Conservation (phyloP, 2,797 vertebrate species). For the Spinibarbus caldwelli region DNA sequence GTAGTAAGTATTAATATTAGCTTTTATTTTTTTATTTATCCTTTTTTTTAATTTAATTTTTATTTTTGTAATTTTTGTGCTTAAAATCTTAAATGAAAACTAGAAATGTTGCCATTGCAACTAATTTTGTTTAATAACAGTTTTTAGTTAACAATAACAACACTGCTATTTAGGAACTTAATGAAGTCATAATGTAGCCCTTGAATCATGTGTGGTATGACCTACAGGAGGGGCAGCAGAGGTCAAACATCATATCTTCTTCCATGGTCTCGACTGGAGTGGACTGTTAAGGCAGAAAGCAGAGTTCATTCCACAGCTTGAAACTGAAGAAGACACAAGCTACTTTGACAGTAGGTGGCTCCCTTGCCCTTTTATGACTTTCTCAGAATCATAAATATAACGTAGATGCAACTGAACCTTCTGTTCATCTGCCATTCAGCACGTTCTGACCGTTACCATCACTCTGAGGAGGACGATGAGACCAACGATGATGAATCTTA, state of each 20-base stretch:
- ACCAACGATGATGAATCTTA: constrained; percentile 94
- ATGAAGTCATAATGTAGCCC: not conserved
- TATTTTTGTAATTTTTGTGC: no score
- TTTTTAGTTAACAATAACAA: not conserved
- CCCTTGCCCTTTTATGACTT: constrained; percentile 6
- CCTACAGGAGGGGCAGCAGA: constrained; percentile 86
- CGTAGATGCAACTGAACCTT: constrained; percentile 14
- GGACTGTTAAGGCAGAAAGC: constrained; percentile 95
- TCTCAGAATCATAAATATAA: not conserved
- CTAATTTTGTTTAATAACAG: not conserved
- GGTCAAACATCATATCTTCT: constrained; percentile 94
- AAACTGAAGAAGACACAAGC: constrained; percentile 95
- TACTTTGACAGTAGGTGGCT: constrained; percentile 94
- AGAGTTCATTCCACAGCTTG: constrained; percentile 95
- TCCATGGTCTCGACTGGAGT: constrained; percentile 91
- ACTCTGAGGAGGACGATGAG: constrained; percentile 92
- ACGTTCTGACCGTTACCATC: constrained; percentile 92
- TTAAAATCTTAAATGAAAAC: no score
- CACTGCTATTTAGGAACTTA: not conserved
- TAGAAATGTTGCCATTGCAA: no score
- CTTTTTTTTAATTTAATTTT: no score
- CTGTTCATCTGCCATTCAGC: constrained; percentile 73
- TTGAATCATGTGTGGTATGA: not conserved
- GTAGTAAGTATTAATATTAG: not conserved
- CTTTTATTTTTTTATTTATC: no score